Evolutionary conservation across 2,797 vertebrate genomes (phyloP), one percentile per base, ranked within the genome.

Genomic region (Argyrosomus regius): DNA sequence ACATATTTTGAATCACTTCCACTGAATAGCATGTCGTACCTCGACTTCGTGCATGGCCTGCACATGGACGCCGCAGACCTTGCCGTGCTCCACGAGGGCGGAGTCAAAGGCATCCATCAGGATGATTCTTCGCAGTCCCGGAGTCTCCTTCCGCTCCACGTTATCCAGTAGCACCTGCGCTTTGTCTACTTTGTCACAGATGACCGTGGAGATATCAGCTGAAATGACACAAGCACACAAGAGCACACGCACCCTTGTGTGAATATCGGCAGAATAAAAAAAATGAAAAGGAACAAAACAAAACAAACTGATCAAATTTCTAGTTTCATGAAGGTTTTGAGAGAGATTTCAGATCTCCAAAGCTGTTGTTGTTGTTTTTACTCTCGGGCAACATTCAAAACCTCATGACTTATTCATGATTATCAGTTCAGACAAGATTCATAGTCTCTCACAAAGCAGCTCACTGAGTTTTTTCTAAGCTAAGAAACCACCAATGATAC

Each of bases 171-270:
- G 97, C 52, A 96, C 93, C 75, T 86, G 89, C 31, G 97, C 98
- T 88, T 99, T 99, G 78, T 97, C 97, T 0, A 94, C 92, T 63
- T 97, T 98, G 91, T 99, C 98, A 58, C 98, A 99, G 59, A 99
- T 97, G 70, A 99, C 98, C 0, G 96, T 99, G 86, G 96, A 96
- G 87, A 99, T 98, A 80, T 99, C 97, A 45, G 98, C 98, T 99
- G 93, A 18, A 84, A 91, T 48, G 14, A 88, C 60, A 88, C 48
- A 65, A 64, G 70, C 80, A 78, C 85, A 67, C 84, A 80, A 86
- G 78, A 78, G 77, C 86, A 84, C 57, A 69, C 68, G 45, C 59
- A 83, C 79, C 82, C 77, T 81, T 74, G 77, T 85, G 81, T 90
- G 82, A 91, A 62, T 78, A 72, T 58, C 45, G 63, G 65, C 54